Evolutionary conservation across 1,140 invertebrate genomes (phyloP), one percentile per base, ranked within the genome.

Genomic region (Drosophila guanche): DNA sequence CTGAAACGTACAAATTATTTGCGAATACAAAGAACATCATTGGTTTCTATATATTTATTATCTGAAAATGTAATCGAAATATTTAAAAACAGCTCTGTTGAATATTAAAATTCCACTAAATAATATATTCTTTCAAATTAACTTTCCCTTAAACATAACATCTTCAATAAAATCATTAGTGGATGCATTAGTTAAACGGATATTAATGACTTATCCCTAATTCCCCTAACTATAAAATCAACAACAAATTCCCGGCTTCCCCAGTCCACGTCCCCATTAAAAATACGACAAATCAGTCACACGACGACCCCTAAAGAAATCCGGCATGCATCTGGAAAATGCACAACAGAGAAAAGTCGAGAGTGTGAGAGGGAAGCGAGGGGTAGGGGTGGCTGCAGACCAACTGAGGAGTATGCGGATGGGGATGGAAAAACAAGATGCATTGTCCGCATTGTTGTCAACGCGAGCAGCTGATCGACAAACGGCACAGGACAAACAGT

Each of bases 391-490:
- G 43, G 27, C 60, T 40, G 50, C 22, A 33, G 43, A 23, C 67
- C 54, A 72, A 40, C 16, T 47, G 59, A 58, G 33, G 37, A 42
- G 4, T 41, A 10, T 22, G 22, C 46, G 25, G 27, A 47, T 37
- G 57, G 68, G 55, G 43, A 68, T 40, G 56, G 56, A 20, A 50
- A 46, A 60, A 74, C 69, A 79, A 67, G 58, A 27, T 51, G 57
- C 60, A 53, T 67, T 67, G 67, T 62, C 41, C 43, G 66, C 72
- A 69, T 86, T 74, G 63, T 85, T 77, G 58, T 78, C 73, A 46
- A 8, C 40, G 58, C 54, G 47, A 84, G 77, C 81, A 86, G 81
- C 81, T 86, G 81, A 86, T 86, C 83, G 67, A 61, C 40, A 43
- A 70, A 53, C 58, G 51, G 46, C 46, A 55, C 52, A 61, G 33